A percentile compares a stretch with the other conserved stretches of the same genome.
Evolutionary conservation across 1,140 invertebrate species (phyloP).

Genomic region (Marisa cornuarietis): DNA sequence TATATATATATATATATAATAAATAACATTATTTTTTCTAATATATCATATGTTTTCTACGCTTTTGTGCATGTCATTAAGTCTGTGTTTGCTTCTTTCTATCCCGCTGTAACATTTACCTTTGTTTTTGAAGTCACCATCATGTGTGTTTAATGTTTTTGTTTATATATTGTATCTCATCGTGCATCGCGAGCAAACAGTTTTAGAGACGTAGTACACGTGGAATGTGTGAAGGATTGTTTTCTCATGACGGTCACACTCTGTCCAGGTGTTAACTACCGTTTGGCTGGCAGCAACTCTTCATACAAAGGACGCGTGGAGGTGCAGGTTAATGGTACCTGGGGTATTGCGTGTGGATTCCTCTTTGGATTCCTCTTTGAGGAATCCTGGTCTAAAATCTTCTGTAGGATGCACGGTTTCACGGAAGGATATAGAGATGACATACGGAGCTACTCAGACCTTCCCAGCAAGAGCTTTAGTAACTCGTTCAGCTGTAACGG

Average conservation of each 20-base stretch:
- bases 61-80: not conserved
- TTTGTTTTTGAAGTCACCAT: too few relatives aligned
- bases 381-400: constrained; percentile 36
- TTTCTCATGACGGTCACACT: too few relatives aligned
- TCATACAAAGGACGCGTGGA: constrained; percentile 37
- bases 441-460: not conserved
- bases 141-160: too few relatives aligned
- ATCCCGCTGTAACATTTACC: not conserved
- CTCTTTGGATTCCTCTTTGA: too few relatives aligned
- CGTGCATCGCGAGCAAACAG: not conserved
- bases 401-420: constrained; percentile 44
- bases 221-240: too few relatives aligned
- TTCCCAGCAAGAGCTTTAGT: not conserved
- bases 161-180: not conserved
- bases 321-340: constrained; percentile 38
- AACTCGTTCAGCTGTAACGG: constrained; percentile 34
- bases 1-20: too few relatives aligned
- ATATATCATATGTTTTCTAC: not conserved
- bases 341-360: constrained; percentile 52
- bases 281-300: not conserved
- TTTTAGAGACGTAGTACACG: not conserved
- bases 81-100: not conserved
- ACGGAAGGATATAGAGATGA: constrained; percentile 26
- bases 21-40: not conserved
- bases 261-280: too few relatives aligned